These are phyloP conservation scores for Caenorhabditis wallacei DNA, from an alignment of 2,888 invertebrate species.

Conservation along the genomic window DNA sequence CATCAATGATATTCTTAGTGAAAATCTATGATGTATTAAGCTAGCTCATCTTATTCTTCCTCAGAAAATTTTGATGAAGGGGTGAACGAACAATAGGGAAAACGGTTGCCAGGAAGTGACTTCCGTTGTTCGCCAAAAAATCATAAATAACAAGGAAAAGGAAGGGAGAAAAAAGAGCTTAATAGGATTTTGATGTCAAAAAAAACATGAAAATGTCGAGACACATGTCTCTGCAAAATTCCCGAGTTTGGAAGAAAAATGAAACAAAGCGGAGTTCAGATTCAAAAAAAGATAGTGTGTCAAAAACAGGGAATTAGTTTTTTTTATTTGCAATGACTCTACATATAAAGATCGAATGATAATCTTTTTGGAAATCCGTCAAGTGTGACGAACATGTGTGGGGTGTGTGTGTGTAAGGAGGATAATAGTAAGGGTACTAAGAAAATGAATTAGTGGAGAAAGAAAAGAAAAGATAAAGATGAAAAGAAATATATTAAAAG, in stretches of 20 bases:
- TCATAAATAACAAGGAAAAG: no score
- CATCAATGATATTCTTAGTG: neutral
- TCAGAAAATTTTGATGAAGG: no score
- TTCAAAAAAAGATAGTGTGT: no score
- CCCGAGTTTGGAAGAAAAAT: slow-evolving; percentile 4
- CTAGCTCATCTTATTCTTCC: neutral
- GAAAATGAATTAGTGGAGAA: slow-evolving; percentile 12
- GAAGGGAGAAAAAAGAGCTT: slow-evolving; percentile 6
- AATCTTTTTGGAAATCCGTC: slow-evolving; percentile 42
- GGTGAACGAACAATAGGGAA: no score
- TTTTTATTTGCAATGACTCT: slow-evolving; percentile 12
- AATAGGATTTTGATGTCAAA: slow-evolving; percentile 27
- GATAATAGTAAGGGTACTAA: slow-evolving; percentile 29
- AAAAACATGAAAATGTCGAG: slow-evolving; percentile 30
- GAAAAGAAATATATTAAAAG: neutral
- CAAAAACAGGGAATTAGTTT: neutral
- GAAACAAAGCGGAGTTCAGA: no score
- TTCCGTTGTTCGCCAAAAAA: no score
- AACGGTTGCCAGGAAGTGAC: no score
- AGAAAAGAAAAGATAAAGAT: neutral
- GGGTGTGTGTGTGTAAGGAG: slow-evolving; percentile 25
- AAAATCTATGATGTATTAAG: neutral
- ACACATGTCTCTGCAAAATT: slow-evolving; percentile 2
- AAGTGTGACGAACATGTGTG: slow-evolving; percentile 57
- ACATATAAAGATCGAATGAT: slow-evolving; percentile 6